These are phyloP conservation scores for Philopedon plagiatum DNA, from an alignment of 2,888 invertebrate genomes.

Conservation along the genomic window DNA sequence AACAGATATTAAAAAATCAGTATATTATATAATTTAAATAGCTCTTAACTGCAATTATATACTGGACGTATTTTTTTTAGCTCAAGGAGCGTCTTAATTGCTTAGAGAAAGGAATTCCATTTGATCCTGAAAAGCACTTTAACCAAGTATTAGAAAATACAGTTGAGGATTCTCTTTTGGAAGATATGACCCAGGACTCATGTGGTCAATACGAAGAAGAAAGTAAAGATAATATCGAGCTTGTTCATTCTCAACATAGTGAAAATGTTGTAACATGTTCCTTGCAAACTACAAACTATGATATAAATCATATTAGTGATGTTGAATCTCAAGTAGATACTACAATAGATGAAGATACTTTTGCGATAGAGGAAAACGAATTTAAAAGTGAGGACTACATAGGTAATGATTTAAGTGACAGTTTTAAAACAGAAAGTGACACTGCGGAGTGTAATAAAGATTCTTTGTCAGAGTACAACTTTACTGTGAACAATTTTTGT, in stretches of 20 bases:
- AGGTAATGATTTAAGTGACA: slow-evolving; percentile 50
- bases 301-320: slow-evolving; percentile 55
- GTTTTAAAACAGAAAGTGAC: slow-evolving; percentile 58
- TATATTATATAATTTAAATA: too few species aligned
- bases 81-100: slow-evolving; percentile 74
- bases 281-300: slow-evolving; percentile 51
- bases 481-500: slow-evolving; percentile 58
- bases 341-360: slow-evolving; percentile 50
- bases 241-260: slow-evolving; percentile 50
- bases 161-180: slow-evolving; percentile 49
- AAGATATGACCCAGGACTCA: slow-evolving; percentile 67
- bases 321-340: slow-evolving; percentile 58
- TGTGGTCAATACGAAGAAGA: slow-evolving; percentile 60
- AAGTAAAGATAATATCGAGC: slow-evolving; percentile 58
- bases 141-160: slow-evolving; percentile 45
- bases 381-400: slow-evolving; percentile 53
- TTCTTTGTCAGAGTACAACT: slow-evolving; percentile 56
- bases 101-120: slow-evolving; percentile 75
- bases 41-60: neutral
- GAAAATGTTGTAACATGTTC: slow-evolving; percentile 53
- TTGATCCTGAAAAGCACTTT: slow-evolving; percentile 53
- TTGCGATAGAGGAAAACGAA: slow-evolving; percentile 46
- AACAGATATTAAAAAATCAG: neutral
- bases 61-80: slow-evolving; percentile 55
- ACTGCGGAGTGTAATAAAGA: slow-evolving; percentile 51